These are phyloP conservation scores for Macrosteles quadrilineatus DNA, from an alignment of 1,140 invertebrate species.

Conservation along the genomic window DNA sequence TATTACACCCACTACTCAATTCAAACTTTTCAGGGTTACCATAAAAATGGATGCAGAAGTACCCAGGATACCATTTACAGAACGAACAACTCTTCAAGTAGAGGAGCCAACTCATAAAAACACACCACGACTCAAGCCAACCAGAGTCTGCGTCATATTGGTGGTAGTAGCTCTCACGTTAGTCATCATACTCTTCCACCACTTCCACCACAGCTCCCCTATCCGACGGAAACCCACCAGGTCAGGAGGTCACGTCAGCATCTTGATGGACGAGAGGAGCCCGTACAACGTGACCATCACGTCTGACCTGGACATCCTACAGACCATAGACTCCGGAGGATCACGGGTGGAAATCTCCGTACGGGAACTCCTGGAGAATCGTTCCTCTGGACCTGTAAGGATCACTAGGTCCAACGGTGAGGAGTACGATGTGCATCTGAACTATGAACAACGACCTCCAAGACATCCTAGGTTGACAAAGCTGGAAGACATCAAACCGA, in stretches of 20 bases:
- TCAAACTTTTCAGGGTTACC: no score
- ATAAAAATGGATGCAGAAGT: no score
- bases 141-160: neutral
- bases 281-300: neutral
- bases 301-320: neutral
- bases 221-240: no score
- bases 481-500: neutral
- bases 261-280: neutral
- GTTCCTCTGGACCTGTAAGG: neutral
- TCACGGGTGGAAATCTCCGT: conserved; percentile 2
- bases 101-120: conserved; percentile 43
- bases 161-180: neutral
- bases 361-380: neutral
- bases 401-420: neutral
- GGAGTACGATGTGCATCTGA: neutral
- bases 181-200: neutral
- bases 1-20: no score
- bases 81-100: no score
- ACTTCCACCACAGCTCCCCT: neutral
- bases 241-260: neutral
- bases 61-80: no score
- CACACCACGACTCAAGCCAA: neutral
- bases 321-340: neutral
- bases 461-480: neutral
- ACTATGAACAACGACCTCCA: no score